phyloP scores from a whole-genome alignment of 37 sponge, comb jelly and placozoan species.

The Ianthella basta region DNA sequence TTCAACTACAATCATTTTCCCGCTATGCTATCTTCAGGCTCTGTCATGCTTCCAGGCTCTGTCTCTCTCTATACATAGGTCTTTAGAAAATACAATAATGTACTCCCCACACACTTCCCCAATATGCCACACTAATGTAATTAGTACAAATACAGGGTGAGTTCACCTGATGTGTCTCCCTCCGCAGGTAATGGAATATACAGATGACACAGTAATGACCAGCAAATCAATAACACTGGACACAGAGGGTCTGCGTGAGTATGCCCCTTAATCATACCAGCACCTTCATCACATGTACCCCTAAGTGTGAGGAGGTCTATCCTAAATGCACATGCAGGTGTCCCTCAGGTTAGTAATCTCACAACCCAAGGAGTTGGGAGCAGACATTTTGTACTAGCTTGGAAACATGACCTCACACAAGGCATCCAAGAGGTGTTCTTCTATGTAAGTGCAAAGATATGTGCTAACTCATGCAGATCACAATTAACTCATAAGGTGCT shows the following conservation, averaged over 20 bases:
- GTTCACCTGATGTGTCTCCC: background rate
- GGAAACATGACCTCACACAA: constrained; percentile 36
- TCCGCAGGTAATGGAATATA: constrained; percentile 48
- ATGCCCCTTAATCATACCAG: background rate
- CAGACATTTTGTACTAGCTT: constrained; percentile 40
- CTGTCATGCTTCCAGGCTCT: no score
- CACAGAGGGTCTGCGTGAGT: constrained; percentile 42
- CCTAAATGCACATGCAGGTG: constrained; percentile 17
- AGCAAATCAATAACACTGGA: constrained; percentile 39
- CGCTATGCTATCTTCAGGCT: background rate
- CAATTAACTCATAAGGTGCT: no score
- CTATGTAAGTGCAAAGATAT: no score
- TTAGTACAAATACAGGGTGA: no score
- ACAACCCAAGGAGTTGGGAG: constrained; percentile 29
- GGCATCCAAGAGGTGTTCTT: no score
- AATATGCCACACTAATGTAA: no score
- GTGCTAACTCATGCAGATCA: no score
- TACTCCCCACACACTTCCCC: no score
- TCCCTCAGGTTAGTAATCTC: constrained; percentile 39
- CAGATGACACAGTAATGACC: constrained; percentile 20
- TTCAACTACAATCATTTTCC: background rate
- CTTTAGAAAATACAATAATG: no score
- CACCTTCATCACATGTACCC: no score
- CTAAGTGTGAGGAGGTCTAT: no score
- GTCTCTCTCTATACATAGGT: no score